Evolutionary conservation across 2,888 invertebrate genomes (phyloP), one percentile per base, ranked within the genome.

Genomic region (Anaspis maculata): DNA sequence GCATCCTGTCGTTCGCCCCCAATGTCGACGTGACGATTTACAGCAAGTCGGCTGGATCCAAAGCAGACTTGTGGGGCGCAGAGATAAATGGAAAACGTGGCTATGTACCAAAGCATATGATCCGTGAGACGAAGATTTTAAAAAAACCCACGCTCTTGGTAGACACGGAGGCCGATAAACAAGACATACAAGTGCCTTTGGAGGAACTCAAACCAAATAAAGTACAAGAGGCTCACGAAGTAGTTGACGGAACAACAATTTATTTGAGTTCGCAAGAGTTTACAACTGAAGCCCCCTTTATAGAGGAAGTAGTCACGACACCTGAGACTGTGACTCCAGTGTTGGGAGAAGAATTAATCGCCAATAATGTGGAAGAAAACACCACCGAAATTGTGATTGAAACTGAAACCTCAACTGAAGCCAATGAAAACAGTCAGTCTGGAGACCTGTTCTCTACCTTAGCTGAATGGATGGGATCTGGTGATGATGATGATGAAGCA

Each of bases 161-260:
- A 25, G 65, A 70, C 41, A 68, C 68, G n/a, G 66, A 68, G 46
- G 30, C 52, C 14, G 52, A 64, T 32, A 3, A 13, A 34, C 32
- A 19, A 5, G 25, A 27, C 6, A 13, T 2, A 11, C 24, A 42
- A 39, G 42, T 44, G 43, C 41, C 39, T 36, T 36, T 21, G 26
- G 34, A 41, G 32, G 36, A 46, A 28, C 45, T 59, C 23, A 35
- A 47, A 31, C 56, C 61, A 10, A 40, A 52, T 37, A 48, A 48
- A 36, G 61, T 61, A 16, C 43, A 55, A 34, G 27, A 56, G 34
- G 31, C 49, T 15, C 59, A 48, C 30, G 69, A 72, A 42, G 68
- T 82, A 14, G 63, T 82, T 44, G 82, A 83, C 59, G 83, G 82
- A 9, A 83, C 83, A 7, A 76, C 74, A 13, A 66, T 82, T 46